These are phyloP conservation scores for Disparrhopalites patrizii DNA, from an alignment of 2,888 invertebrate genomes.

Conservation along the genomic window DNA sequence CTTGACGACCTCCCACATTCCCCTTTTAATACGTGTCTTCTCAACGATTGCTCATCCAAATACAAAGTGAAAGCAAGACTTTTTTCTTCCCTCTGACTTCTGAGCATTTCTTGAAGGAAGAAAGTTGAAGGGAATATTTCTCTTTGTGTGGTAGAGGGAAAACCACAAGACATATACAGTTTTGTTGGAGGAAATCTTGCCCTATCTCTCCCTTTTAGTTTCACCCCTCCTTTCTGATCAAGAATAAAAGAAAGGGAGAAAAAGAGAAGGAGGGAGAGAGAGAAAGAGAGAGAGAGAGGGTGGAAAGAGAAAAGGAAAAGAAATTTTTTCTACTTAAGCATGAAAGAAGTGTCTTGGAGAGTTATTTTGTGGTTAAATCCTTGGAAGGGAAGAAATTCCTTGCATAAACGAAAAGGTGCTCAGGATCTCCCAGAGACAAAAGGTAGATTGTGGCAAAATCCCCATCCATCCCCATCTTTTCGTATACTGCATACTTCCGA, in stretches of 20 bases:
- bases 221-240: neutral
- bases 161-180: slow-evolving; percentile 1
- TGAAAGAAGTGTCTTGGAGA: slow-evolving; percentile 7
- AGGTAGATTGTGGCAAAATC: neutral
- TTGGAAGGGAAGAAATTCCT: neutral
- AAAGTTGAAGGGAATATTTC: slow-evolving; percentile 5
- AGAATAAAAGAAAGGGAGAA: neutral
- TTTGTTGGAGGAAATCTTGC: neutral
- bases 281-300: slow-evolving; percentile 4
- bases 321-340: neutral
- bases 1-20: neutral
- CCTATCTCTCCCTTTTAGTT: neutral
- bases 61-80: slow-evolving; percentile 11
- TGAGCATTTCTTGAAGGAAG: neutral
- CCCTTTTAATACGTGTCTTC: neutral
- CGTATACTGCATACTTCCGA: neutral
- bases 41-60: slow-evolving; percentile 16
- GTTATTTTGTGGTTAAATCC: slow-evolving; percentile 8
- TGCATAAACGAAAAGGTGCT: too few relatives aligned
- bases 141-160: neutral
- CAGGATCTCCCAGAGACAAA: too few relatives aligned
- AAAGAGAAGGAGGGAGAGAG: neutral
- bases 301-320: neutral
- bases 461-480: neutral
- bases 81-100: neutral